phyloP scores from a whole-genome alignment of 92 coral and sea anemone genomes.

The Muricea muricata region DNA sequence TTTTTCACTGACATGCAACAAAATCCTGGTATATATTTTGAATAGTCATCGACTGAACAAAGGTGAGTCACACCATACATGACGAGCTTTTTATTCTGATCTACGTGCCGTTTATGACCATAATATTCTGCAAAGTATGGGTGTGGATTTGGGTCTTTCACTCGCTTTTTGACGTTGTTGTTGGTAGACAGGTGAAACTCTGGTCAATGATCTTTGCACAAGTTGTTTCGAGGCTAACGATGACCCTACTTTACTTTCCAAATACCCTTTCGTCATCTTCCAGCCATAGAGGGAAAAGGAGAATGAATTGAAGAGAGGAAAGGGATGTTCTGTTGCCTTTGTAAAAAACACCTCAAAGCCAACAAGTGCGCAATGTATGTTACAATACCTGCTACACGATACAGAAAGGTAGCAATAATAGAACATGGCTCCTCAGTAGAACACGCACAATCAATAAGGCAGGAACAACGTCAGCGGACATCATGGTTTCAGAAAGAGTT shows the following conservation, averaged over 20 bases:
- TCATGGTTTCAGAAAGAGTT: slow-evolving; percentile 47
- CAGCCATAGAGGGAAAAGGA: too few species aligned
- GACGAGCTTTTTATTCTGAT: too few species aligned
- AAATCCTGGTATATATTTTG: slow-evolving; percentile 41
- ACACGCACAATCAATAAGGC: slow-evolving; percentile 32
- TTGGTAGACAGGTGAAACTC: slow-evolving; percentile 33
- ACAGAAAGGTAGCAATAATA: slow-evolving; percentile 33
- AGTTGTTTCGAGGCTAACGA: slow-evolving; percentile 47
- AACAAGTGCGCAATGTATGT: slow-evolving; percentile 6
- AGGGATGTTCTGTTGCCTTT: slow-evolving; percentile 37
- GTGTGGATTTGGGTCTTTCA: slow-evolving; percentile 51
- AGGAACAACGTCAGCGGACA: slow-evolving; percentile 38
- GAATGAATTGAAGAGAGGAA: too few species aligned
- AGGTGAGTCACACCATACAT: slow-evolving; percentile 66
- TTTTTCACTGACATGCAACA: slow-evolving; percentile 57
- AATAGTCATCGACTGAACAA: slow-evolving; percentile 47
- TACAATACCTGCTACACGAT: slow-evolving; percentile 31
- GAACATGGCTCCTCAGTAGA: slow-evolving; percentile 26
- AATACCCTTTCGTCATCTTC: slow-evolving; percentile 61
- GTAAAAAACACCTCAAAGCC: slow-evolving; percentile 42
- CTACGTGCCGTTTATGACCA: slow-evolving; percentile 46
- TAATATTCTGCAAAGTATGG: slow-evolving; percentile 55
- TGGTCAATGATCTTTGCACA: slow-evolving; percentile 30
- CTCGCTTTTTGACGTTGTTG: slow-evolving; percentile 20
- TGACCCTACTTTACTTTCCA: slow-evolving; percentile 39